Evolutionary conservation across 2,113 vertebrate species (phyloP).

Genomic region (Aspidoscelis tigris): DNA sequence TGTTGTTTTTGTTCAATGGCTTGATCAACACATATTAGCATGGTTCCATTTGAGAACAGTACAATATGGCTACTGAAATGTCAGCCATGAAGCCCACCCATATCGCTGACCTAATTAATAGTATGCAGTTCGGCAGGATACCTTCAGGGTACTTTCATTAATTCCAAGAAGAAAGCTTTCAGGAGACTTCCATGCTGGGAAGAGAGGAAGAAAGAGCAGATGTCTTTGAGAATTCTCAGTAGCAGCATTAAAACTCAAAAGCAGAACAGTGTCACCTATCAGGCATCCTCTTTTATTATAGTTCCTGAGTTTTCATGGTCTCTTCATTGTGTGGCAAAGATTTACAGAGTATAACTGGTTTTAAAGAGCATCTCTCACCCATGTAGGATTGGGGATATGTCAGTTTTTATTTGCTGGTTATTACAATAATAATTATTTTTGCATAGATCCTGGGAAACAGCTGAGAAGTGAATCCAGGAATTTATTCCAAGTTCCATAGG

Average conservation of each 20-base stretch:
- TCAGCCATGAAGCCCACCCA: slow-evolving; percentile 34
- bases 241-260: neutral
- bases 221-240: neutral
- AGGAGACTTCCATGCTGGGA: neutral
- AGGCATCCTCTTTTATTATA: neutral
- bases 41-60: slow-evolving; percentile 34
- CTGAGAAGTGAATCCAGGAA: neutral
- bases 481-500: too few relatives aligned
- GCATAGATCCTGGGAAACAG: neutral
- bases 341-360: neutral
- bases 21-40: slow-evolving; percentile 34
- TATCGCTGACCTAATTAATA: slow-evolving; percentile 59
- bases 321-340: neutral
- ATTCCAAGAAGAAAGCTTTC: slow-evolving; percentile 43
- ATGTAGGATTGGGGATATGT: neutral
- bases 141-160: slow-evolving; percentile 49
- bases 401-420: neutral
- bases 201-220: rapidly evolving
- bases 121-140: slow-evolving; percentile 38
- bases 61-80: slow-evolving; percentile 25
- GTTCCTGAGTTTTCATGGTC: slow-evolving; percentile 1
- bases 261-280: neutral
- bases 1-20: slow-evolving; percentile 17
- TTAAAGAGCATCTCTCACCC: neutral
- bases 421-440: neutral